Evolutionary conservation across 2,888 invertebrate genomes (phyloP).

Genomic region (Eupsilia transversa): DNA sequence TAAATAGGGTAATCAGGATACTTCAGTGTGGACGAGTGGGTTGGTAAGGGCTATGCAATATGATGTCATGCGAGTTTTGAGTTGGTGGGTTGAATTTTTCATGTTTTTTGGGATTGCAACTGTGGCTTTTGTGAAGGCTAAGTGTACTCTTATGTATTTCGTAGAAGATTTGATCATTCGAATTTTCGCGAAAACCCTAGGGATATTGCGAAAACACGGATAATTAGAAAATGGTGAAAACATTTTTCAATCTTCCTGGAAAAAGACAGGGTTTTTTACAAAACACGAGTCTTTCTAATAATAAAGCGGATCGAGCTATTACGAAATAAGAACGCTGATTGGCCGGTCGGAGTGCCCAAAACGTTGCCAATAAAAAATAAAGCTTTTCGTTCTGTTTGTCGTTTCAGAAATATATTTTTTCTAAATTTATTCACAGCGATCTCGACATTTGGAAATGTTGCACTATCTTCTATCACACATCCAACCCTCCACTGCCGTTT

Average conservation of each 20-base stretch:
- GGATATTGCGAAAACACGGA: too few species aligned
- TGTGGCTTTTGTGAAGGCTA: neutral
- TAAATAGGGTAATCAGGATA: constrained; percentile 90
- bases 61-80: constrained; percentile 55
- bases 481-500: constrained; percentile 65
- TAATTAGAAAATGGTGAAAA: too few species aligned
- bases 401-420: neutral
- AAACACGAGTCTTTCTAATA: too few species aligned
- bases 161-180: too few species aligned
- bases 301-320: too few species aligned
- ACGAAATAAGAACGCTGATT: too few species aligned
- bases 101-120: neutral
- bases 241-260: too few species aligned
- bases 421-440: neutral
- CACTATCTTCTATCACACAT: constrained; percentile 38
- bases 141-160: too few species aligned
- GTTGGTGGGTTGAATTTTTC: neutral
- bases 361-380: too few species aligned
- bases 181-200: too few species aligned
- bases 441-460: neutral
- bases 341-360: too few species aligned
- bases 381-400: neutral
- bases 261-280: too few species aligned
- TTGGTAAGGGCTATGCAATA: constrained; percentile 63
- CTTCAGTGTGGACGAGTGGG: constrained; percentile 80